These are phyloP conservation scores for Hymenopus coronatus DNA, from an alignment of 2,888 invertebrate species.

Conservation along the genomic window DNA sequence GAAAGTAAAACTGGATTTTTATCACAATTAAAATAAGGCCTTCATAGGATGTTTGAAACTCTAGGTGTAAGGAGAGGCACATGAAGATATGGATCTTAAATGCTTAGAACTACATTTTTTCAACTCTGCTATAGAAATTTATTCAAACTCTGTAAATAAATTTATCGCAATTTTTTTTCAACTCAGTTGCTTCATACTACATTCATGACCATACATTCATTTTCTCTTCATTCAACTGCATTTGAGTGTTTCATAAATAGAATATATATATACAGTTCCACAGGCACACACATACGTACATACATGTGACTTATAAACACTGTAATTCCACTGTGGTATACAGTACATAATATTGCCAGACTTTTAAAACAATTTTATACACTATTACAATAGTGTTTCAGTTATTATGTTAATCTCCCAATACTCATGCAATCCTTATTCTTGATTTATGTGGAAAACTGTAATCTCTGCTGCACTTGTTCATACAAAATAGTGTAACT, in stretches of 20 bases:
- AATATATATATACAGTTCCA: slow-evolving; percentile 20
- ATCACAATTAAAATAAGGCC: too few relatives aligned
- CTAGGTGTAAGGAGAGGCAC: too few relatives aligned
- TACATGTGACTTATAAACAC: background rate
- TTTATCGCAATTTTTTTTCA: slow-evolving; percentile 30
- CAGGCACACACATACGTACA: slow-evolving; percentile 19
- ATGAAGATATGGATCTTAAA: background rate
- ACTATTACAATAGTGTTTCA: slow-evolving; percentile 1
- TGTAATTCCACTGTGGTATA: background rate
- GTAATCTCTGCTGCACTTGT: background rate
- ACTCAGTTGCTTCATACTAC: slow-evolving; percentile 10
- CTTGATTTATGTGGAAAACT: background rate
- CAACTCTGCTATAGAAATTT: slow-evolving; percentile 36
- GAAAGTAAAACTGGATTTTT: too few relatives aligned
- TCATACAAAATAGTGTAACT: slow-evolving; percentile 2
- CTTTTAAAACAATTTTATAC: slow-evolving; percentile 7
- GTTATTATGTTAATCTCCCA: slow-evolving; percentile 1
- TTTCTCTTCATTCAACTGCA: background rate
- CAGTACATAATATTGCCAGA: slow-evolving; percentile 26
- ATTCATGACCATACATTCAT: background rate
- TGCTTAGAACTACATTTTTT: slow-evolving; percentile 21
- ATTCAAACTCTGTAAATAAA: slow-evolving; percentile 35
- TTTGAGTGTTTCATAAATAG: slow-evolving; percentile 25
- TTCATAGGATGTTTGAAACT: too few relatives aligned
- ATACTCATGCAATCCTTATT: background rate